Evolutionary conservation across 2,113 vertebrate genomes (phyloP).

Genomic region (Carassius auratus): DNA sequence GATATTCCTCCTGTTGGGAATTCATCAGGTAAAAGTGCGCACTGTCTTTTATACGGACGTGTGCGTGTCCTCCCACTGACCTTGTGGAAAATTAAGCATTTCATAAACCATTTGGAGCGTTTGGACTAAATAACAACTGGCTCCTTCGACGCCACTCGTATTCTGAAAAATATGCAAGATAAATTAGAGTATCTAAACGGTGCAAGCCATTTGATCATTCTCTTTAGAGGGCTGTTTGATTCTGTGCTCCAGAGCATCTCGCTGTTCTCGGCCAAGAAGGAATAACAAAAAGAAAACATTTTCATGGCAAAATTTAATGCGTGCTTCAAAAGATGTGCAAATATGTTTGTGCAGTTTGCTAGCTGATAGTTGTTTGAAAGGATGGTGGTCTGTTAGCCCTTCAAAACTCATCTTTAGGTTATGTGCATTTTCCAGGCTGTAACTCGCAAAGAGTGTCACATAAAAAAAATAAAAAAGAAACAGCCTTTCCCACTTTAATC

Average conservation of each 20-base stretch:
- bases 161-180: conserved; percentile 38
- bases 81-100: conserved; percentile 57
- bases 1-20: conserved; percentile 45
- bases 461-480: background rate
- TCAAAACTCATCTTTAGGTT: background rate
- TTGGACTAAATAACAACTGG: conserved; percentile 27
- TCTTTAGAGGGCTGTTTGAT: background rate
- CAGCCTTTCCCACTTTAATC: background rate
- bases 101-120: conserved; percentile 38
- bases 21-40: conserved; percentile 54
- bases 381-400: background rate
- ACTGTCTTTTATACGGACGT: background rate
- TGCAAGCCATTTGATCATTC: background rate
- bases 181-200: conserved; percentile 29
- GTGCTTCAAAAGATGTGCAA: background rate
- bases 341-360: background rate
- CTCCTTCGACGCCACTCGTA: background rate
- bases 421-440: background rate
- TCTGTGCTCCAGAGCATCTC: background rate
- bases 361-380: background rate
- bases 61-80: conserved; percentile 42
- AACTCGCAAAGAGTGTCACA: background rate
- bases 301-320: background rate
- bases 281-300: background rate
- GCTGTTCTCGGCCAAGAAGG: background rate